A percentile compares a stretch with the other conserved stretches of the same genome.
Evolutionary conservation across 1,140 invertebrate genomes (phyloP).

Genomic region (Calosoma granatense): DNA sequence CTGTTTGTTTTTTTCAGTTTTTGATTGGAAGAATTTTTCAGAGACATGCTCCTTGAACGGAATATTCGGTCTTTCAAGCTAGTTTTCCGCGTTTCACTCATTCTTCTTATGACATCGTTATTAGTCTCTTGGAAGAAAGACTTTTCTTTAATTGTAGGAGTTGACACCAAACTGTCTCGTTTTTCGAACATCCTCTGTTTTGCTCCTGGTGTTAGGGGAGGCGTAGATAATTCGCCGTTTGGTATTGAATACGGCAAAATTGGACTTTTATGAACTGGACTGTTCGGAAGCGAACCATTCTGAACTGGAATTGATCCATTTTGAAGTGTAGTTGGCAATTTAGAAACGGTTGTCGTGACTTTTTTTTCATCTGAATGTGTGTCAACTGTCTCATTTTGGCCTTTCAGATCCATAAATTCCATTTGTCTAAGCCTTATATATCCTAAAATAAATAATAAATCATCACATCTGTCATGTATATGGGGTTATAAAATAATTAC

Average conservation of each 20-base stretch:
- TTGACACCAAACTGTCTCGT: too few species aligned
- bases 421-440: constrained; percentile 21
- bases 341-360: too few species aligned
- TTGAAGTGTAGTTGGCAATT: not conserved
- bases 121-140: not conserved
- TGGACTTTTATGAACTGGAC: too few species aligned
- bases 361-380: not conserved
- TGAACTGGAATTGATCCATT: too few species aligned
- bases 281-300: not conserved
- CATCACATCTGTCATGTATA: constrained; percentile 1
- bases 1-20: not conserved
- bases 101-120: not conserved
- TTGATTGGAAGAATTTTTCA: not conserved
- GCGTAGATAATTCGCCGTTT: too few species aligned
- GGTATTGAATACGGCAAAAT: too few species aligned
- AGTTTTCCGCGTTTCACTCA: not conserved
- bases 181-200: not conserved
- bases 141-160: too few species aligned
- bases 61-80: not conserved
- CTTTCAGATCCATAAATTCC: not conserved
- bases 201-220: not conserved
- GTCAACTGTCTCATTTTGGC: not conserved
- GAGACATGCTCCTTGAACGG: not conserved
- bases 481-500: constrained; percentile 33
- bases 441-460: constrained; percentile 17